Evolutionary conservation across 92 coral and sea anemone species (phyloP), one percentile per base, ranked within the genome.

Genomic region (Nematostella vectensis): DNA sequence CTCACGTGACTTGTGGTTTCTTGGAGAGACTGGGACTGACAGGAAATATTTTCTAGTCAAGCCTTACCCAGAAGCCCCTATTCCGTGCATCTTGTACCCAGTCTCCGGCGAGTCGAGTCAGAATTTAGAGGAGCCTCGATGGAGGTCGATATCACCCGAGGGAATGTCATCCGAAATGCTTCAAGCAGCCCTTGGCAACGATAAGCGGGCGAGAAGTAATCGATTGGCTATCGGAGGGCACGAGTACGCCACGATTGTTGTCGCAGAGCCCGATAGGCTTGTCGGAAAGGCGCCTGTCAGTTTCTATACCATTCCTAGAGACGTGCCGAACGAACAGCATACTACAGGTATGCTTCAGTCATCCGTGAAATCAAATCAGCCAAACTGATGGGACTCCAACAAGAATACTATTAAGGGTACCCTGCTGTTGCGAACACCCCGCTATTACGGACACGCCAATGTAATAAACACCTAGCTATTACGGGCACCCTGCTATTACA

Each of bases 1-100:
- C 63, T 81, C 98, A 39, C 96, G 95, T 60, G 87, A 71, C 47
- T 70, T 91, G 23, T 91, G 98, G 98, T 76, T 91, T 19, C 50
- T 91, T 27, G 71, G 83, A 37, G 96, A 91, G 95, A 87, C 95
- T 71, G 98, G 89, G 42, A 82, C 93, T 6, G 82, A 82, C 83
- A 61, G 85, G 69, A 91, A 78, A 72, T 91, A 70, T 58, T 68
- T 91, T 23, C 79, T 91, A 15, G 73, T 80, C 9, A 87, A 83
- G 38, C 86, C 88, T 0, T 82, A 81, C 55, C 85, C 83, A 20
- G 96, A 86, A 65, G 81, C 88, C 33, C 88, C 84, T 22, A 86
- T 82, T 3, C 96, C 98, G 25, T 82, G 87, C 58, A 74, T 91
- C 11, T 84, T 91, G 16, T 77, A 83, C 57, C 87, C 88, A 31